phyloP scores from a whole-genome alignment of 2,113 vertebrate species.

The Thalassoma bifasciatum region DNA sequence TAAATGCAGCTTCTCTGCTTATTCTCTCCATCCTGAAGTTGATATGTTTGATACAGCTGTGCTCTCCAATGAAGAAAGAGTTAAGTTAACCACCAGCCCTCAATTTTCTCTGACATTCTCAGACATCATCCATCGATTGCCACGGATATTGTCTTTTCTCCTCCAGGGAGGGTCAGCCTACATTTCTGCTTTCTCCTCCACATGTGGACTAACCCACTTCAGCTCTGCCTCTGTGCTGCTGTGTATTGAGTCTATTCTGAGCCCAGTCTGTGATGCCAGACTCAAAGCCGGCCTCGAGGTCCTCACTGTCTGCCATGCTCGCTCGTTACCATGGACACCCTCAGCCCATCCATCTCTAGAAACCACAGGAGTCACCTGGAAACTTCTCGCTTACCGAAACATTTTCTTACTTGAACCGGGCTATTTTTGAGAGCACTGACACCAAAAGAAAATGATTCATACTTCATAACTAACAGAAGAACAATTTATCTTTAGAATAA shows the following conservation, averaged over 20 bases:
- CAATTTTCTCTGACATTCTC: conserved; percentile 6
- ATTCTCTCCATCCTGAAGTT: background rate
- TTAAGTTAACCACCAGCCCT: background rate
- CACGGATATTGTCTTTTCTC: conserved; percentile 6
- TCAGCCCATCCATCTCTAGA: conserved; percentile 25
- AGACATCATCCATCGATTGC: background rate
- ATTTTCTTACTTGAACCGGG: conserved; percentile 28
- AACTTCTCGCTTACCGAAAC: conserved; percentile 14
- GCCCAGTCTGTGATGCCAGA: conserved; percentile 51
- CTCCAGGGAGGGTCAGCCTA: conserved; percentile 37
- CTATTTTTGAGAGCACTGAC: background rate
- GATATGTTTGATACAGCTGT: background rate
- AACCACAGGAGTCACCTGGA: conserved; percentile 5
- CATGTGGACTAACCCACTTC: conserved; percentile 62
- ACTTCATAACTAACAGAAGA: too few species aligned
- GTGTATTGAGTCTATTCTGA: conserved; percentile 65
- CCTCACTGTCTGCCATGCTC: conserved; percentile 47
- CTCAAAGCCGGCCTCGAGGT: conserved; percentile 47
- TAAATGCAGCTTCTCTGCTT: too few species aligned
- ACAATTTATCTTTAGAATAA: too few species aligned
- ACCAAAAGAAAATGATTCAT: too few species aligned
- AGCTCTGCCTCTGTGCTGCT: conserved; percentile 38
- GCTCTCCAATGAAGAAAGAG: background rate
- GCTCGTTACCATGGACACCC: conserved; percentile 64
- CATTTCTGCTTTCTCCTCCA: conserved; percentile 42